These are phyloP conservation scores for Hydrozoanthus tunicans DNA, from an alignment of 64 coral and sea anemone species.

Conservation along the genomic window DNA sequence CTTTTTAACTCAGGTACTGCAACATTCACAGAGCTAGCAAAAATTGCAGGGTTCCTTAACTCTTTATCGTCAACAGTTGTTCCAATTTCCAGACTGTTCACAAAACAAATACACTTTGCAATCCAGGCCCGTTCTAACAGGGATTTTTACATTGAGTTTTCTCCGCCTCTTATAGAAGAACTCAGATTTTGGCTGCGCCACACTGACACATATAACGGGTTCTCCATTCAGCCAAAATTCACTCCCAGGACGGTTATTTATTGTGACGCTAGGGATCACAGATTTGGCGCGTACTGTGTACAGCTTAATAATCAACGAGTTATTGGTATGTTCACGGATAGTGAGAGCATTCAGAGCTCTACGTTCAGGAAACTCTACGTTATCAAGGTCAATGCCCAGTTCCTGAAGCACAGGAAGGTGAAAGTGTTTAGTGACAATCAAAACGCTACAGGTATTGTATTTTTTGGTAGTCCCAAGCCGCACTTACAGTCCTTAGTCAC, in stretches of 20 bases:
- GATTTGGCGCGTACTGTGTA: neutral
- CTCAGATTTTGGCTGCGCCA: too few relatives aligned
- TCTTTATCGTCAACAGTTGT: neutral
- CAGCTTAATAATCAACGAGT: neutral
- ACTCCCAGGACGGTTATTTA: too few relatives aligned
- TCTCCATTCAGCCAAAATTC: too few relatives aligned
- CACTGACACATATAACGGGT: too few relatives aligned
- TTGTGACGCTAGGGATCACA: too few relatives aligned
- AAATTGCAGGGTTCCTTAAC: slow-evolving; percentile 4
- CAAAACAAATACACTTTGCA: slow-evolving; percentile 13
- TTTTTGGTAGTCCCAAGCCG: too few relatives aligned
- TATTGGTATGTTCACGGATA: neutral
- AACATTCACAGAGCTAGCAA: slow-evolving; percentile 30
- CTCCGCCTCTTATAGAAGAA: too few relatives aligned
- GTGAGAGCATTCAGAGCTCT: slow-evolving; percentile 27
- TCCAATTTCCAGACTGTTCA: slow-evolving; percentile 9
- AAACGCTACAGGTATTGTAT: neutral
- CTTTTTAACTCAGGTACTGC: slow-evolving; percentile 1
- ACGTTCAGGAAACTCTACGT: slow-evolving; percentile 27
- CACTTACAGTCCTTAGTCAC: neutral
- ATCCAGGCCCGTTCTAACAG: neutral
- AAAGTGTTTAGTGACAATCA: slow-evolving; percentile 27
- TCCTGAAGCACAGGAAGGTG: slow-evolving; percentile 8
- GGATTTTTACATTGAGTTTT: too few relatives aligned
- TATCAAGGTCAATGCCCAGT: slow-evolving; percentile 1